Conservation (phyloP, 2,888 invertebrate genomes). For the Nomada ruficornis region DNA sequence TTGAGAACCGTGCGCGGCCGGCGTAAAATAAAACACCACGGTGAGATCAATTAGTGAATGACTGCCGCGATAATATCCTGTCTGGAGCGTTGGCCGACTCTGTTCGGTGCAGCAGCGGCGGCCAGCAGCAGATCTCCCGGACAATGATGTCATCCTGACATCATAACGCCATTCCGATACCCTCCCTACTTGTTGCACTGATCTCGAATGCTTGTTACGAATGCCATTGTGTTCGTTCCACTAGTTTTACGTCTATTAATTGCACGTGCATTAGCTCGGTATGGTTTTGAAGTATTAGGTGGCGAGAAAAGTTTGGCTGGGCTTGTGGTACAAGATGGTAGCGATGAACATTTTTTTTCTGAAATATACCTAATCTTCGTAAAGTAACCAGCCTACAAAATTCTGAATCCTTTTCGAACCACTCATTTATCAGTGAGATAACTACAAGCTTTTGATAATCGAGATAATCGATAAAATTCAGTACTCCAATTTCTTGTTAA, state of each 20-base stretch:
- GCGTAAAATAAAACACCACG: slow-evolving; percentile 79
- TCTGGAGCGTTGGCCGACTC: slow-evolving; percentile 73
- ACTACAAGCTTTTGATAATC: not conserved
- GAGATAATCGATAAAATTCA: too few species aligned
- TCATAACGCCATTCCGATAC: slow-evolving; percentile 72
- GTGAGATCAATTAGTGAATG: slow-evolving; percentile 82
- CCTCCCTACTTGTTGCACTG: slow-evolving; percentile 35
- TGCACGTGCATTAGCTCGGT: too few species aligned
- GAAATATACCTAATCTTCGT: too few species aligned
- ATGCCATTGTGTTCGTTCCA: not conserved
- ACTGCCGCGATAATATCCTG: slow-evolving; percentile 82
- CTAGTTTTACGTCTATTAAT: too few species aligned
- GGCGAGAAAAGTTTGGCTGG: too few species aligned
- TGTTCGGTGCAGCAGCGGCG: slow-evolving; percentile 63
- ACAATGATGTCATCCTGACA: slow-evolving; percentile 73
- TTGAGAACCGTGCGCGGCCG: slow-evolving; percentile 74
- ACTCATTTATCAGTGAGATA: too few species aligned
- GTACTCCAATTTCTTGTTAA: too few species aligned
- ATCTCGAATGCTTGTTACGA: slow-evolving; percentile 33
- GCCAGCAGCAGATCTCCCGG: slow-evolving; percentile 65
- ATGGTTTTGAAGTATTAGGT: too few species aligned
- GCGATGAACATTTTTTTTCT: too few species aligned
- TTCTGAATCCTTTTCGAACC: too few species aligned
- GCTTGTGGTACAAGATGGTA: too few species aligned
- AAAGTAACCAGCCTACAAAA: too few species aligned